Conservation (phyloP, 2,888 invertebrate species). For the Eupeodes luniger region DNA sequence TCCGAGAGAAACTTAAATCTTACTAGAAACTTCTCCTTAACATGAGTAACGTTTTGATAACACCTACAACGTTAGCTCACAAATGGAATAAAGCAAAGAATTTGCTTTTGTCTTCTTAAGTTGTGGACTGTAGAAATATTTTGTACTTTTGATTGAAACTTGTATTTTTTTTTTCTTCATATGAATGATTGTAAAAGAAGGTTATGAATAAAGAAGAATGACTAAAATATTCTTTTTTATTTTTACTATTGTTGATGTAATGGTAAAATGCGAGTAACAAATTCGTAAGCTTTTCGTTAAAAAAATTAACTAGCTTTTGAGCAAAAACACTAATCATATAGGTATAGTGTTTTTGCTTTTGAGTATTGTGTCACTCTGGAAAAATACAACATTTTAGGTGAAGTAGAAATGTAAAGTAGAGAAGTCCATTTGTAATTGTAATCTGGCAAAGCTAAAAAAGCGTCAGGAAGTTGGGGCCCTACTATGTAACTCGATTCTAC, state of each 20-base stretch:
- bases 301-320: too few species aligned
- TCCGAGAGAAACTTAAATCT: not conserved
- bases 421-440: too few species aligned
- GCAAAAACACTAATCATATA: too few species aligned
- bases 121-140: slow-evolving; percentile 13
- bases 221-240: not conserved
- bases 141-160: slow-evolving; percentile 25
- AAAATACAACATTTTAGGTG: too few species aligned
- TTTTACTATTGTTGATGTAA: not conserved
- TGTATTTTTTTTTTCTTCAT: not conserved
- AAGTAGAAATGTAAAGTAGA: too few species aligned
- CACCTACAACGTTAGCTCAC: not conserved
- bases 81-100: not conserved
- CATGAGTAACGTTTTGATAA: not conserved
- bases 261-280: too few species aligned
- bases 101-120: not conserved
- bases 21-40: not conserved
- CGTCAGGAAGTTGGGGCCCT: too few species aligned
- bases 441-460: too few species aligned
- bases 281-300: too few species aligned
- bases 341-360: too few species aligned
- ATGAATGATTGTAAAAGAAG: not conserved
- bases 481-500: too few species aligned
- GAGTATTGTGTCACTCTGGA: too few species aligned
- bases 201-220: slow-evolving; percentile 15